These are phyloP conservation scores for Melanotaenia parkinsoni DNA, from an alignment of 2,797 vertebrate genomes.

Conservation along the genomic window DNA sequence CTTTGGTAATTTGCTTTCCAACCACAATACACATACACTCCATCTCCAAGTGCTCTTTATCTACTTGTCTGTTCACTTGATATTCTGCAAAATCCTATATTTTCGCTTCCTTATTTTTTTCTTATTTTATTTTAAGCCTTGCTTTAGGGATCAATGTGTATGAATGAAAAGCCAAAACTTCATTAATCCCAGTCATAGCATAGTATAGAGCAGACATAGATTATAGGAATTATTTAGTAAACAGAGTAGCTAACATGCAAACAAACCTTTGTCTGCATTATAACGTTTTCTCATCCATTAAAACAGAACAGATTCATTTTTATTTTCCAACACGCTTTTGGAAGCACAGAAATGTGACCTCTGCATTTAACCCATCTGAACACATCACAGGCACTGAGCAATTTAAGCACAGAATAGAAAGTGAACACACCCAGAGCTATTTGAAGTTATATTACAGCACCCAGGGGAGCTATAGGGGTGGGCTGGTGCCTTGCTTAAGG, in stretches of 20 bases:
- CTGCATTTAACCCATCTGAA: neutral
- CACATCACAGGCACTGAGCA: neutral
- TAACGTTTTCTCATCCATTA: neutral
- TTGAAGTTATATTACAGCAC: neutral
- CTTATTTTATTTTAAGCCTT: neutral
- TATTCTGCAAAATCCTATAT: neutral
- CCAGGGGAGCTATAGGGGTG: neutral
- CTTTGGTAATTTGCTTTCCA: constrained; percentile 72
- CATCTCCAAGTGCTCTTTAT: neutral
- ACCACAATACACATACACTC: constrained; percentile 17
- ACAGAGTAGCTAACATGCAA: neutral
- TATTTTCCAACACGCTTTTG: neutral
- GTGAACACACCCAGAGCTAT: neutral
- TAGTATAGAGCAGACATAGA: neutral
- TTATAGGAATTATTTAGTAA: neutral
- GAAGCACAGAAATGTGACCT: neutral
- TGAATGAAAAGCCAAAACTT: neutral
- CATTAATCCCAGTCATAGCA: neutral
- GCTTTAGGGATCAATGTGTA: neutral
- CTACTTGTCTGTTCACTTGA: neutral
- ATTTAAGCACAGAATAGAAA: neutral
- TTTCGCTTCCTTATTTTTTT: neutral
- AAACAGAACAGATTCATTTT: neutral
- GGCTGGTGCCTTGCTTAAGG: neutral
- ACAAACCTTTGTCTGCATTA: neutral